A percentile compares a stretch with the other conserved stretches of the same genome.
phyloP scores from a whole-genome alignment of 1,140 invertebrate species.

The Drosophila guanche region DNA sequence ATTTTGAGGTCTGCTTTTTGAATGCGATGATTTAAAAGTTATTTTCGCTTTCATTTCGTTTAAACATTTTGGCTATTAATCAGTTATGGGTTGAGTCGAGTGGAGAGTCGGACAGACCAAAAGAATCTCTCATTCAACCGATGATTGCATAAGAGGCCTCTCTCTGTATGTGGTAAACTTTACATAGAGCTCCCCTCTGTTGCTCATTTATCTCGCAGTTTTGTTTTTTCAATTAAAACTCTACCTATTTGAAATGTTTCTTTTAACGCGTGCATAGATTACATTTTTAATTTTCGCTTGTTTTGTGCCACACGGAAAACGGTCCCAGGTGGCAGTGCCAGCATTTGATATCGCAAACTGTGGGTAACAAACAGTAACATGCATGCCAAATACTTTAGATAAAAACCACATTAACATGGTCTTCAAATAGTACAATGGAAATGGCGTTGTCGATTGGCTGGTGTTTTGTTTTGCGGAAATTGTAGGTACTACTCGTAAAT shows the following conservation, averaged over 20 bases:
- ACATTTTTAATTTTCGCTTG: constrained; percentile 51
- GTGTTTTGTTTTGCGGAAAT: too few species aligned
- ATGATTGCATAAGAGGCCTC: constrained; percentile 40
- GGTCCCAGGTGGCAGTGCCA: too few species aligned
- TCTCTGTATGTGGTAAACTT: background rate
- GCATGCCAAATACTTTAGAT: constrained; percentile 62
- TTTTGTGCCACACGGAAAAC: background rate
- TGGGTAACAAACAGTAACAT: constrained; percentile 28
- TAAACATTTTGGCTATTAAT: constrained; percentile 62
- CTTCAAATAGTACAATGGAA: background rate
- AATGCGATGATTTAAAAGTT: constrained; percentile 68
- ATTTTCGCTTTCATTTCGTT: constrained; percentile 62
- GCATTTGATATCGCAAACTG: too few species aligned
- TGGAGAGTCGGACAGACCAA: constrained; percentile 19
- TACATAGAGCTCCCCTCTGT: constrained; percentile 8
- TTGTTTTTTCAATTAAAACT: constrained; percentile 55
- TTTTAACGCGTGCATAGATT: constrained; percentile 50
- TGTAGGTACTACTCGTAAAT: too few species aligned
- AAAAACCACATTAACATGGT: constrained; percentile 56
- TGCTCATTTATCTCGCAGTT: constrained; percentile 50
- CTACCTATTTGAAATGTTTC: constrained; percentile 45
- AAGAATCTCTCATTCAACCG: constrained; percentile 33
- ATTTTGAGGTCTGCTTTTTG: constrained; percentile 18
- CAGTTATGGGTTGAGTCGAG: constrained; percentile 50
- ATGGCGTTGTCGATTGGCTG: too few species aligned